These are phyloP conservation scores for Hofmannophila pseudospretella DNA, from an alignment of 2,888 invertebrate genomes.

Conservation along the genomic window DNA sequence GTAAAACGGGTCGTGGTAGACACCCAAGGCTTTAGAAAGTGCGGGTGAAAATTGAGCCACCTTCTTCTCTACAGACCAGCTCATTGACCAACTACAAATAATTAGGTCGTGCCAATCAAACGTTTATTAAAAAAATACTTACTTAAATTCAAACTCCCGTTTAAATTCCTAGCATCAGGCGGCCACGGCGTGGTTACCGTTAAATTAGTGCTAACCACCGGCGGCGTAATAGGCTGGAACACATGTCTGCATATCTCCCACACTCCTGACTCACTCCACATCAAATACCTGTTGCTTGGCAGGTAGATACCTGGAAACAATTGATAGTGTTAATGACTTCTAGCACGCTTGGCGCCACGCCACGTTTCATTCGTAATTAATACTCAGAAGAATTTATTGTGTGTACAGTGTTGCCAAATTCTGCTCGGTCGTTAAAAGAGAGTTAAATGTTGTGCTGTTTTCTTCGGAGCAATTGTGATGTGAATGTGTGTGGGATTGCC, in stretches of 20 bases:
- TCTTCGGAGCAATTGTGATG: no score
- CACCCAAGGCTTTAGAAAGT: no score
- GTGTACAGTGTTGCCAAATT: not conserved
- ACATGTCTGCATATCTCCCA: constrained; percentile 81
- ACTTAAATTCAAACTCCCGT: constrained; percentile 42
- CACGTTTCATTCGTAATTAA: constrained; percentile 24
- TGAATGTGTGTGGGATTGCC: no score
- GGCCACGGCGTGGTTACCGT: constrained; percentile 29
- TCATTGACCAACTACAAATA: no score
- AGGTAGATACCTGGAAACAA: constrained; percentile 74
- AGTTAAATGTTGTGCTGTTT: not conserved
- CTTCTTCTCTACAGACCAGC: no score
- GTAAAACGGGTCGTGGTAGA: no score
- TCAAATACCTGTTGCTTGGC: constrained; percentile 76
- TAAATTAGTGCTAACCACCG: constrained; percentile 17
- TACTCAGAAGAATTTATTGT: constrained; percentile 6
- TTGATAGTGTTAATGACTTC: constrained; percentile 24
- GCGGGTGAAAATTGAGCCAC: no score
- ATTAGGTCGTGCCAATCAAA: no score
- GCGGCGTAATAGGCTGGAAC: constrained; percentile 39
- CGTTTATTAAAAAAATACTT: constrained; percentile 23
- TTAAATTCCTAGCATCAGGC: constrained; percentile 32
- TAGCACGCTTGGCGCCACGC: constrained; percentile 18
- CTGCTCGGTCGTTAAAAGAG: not conserved
- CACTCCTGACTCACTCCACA: constrained; percentile 83